A percentile compares a stretch with the other conserved stretches of the same genome.
These are phyloP conservation scores for Drosophila lacertosa DNA, from an alignment of 1,140 invertebrate species.

Conservation along the genomic window DNA sequence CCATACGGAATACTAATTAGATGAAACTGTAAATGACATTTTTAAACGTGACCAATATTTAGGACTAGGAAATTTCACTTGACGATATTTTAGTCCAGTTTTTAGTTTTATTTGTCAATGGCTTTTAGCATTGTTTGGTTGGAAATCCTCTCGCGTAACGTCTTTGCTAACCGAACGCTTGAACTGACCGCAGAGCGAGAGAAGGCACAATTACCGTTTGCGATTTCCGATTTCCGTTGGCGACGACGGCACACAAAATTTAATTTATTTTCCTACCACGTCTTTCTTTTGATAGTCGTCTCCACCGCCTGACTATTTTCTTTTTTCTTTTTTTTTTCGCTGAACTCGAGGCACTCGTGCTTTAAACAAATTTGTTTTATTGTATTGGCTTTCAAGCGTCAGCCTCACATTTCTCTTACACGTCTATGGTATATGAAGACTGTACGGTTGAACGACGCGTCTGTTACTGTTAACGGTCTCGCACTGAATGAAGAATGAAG, in stretches of 20 bases:
- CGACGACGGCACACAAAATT: constrained; percentile 62
- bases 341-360: constrained; percentile 31
- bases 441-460: constrained; percentile 52
- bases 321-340: constrained; percentile 58
- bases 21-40: constrained; percentile 36
- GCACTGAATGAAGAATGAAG: constrained; percentile 83
- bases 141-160: constrained; percentile 9
- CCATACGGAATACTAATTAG: constrained; percentile 50
- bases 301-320: constrained; percentile 48
- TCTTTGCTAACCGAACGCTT: constrained; percentile 5
- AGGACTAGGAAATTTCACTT: neutral
- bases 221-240: constrained; percentile 77
- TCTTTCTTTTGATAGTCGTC: constrained; percentile 36
- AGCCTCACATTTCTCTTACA: constrained; percentile 64
- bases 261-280: constrained; percentile 72
- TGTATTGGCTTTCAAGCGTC: constrained; percentile 39
- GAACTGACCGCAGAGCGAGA: constrained; percentile 20
- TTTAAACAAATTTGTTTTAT: constrained; percentile 53
- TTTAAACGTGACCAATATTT: constrained; percentile 12
- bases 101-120: neutral
- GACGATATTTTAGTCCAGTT: neutral
- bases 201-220: constrained; percentile 71
- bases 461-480: constrained; percentile 73
- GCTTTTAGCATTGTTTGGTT: too few relatives aligned
- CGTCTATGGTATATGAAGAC: constrained; percentile 1